A percentile compares a stretch with the other conserved stretches of the same genome.
These are phyloP conservation scores for Glaucidium brasilianum DNA, from an alignment of 2,113 vertebrate genomes.

Conservation along the genomic window DNA sequence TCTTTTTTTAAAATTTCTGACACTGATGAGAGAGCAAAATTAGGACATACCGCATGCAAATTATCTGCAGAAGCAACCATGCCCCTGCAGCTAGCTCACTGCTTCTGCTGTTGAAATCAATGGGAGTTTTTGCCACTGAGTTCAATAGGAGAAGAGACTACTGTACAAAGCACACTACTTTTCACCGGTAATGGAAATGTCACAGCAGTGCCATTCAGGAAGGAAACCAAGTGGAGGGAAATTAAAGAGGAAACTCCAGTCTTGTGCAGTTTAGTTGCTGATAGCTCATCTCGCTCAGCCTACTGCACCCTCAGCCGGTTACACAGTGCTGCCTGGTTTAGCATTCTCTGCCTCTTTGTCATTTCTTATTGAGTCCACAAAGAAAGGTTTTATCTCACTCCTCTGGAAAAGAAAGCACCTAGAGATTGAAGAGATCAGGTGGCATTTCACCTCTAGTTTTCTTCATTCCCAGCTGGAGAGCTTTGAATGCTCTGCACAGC, in stretches of 20 bases:
- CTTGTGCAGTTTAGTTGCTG: constrained; percentile 44
- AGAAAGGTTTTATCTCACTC: constrained; percentile 36
- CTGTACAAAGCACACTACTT: constrained; percentile 34
- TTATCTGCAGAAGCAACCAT: not conserved
- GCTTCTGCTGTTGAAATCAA: constrained; percentile 27
- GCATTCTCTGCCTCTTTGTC: constrained; percentile 45
- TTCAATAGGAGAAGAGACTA: constrained; percentile 23
- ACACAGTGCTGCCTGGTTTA: constrained; percentile 47
- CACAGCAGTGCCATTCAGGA: constrained; percentile 14
- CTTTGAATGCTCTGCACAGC: constrained; percentile 23
- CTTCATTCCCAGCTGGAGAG: constrained; percentile 44
- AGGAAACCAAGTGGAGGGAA: constrained; percentile 49
- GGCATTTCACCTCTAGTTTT: constrained; percentile 43
- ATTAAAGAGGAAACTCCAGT: constrained; percentile 65
- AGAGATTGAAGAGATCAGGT: constrained; percentile 32
- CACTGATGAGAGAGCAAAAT: not conserved
- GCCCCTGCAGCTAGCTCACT: not conserved
- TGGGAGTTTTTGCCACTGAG: not conserved
- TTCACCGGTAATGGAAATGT: constrained; percentile 57
- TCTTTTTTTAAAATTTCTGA: not conserved
- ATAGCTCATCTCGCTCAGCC: constrained; percentile 48
- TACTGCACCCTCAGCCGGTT: not conserved
- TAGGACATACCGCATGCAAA: not conserved
- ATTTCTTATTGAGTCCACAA: constrained; percentile 42
- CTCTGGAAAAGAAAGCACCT: constrained; percentile 7